Conservation (phyloP, 1,140 invertebrate genomes). For the Drosophila teissieri region DNA sequence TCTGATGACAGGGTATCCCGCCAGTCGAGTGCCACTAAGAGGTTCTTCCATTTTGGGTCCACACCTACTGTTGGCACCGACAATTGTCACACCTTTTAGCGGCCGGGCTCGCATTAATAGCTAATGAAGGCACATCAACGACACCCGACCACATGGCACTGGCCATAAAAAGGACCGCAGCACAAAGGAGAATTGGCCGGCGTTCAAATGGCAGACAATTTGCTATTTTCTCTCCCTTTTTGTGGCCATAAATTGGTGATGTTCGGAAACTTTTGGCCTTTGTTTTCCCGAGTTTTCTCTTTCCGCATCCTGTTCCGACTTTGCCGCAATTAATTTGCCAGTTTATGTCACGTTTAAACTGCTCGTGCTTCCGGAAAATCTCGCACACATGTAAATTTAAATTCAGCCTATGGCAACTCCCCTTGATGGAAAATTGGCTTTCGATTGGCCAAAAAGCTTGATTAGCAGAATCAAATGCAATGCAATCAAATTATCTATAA, state of each 20-base stretch:
- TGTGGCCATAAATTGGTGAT: constrained; percentile 49
- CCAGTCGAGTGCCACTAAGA: neutral
- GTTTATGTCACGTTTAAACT: neutral
- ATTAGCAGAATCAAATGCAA: neutral
- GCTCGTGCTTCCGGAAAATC: neutral
- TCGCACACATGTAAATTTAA: neutral
- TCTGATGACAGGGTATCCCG: no score
- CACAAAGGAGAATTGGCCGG: constrained; percentile 35
- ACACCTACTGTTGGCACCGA: neutral
- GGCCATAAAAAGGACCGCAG: constrained; percentile 12
- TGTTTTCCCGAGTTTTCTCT: neutral
- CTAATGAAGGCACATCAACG: constrained; percentile 70
- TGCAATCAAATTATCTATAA: neutral
- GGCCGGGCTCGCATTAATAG: constrained; percentile 59
- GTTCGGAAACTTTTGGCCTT: neutral
- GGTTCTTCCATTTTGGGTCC: neutral
- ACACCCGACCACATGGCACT: constrained; percentile 13
- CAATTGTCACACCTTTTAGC: constrained; percentile 78
- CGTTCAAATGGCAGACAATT: constrained; percentile 58
- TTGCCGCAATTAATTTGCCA: constrained; percentile 13
- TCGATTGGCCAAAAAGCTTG: neutral
- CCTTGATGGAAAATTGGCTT: neutral
- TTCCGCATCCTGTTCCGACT: constrained; percentile 1
- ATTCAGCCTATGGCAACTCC: neutral
- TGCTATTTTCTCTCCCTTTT: constrained; percentile 44